Evolutionary conservation across 2,797 vertebrate species (phyloP).

Genomic region (Myotis pilosus): DNA sequence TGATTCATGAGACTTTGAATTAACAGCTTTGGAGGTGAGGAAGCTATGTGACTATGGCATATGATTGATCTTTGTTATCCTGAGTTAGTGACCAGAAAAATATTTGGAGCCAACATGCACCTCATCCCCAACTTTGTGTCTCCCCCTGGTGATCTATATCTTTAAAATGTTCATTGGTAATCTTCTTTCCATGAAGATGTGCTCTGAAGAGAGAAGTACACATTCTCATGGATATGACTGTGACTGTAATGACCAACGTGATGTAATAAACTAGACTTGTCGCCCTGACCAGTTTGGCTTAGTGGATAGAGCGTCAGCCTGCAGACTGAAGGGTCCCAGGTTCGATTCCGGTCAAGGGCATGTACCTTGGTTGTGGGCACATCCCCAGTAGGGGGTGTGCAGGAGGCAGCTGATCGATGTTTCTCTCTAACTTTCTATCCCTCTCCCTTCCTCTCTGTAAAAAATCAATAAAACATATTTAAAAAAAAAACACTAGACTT

Average conservation of each 20-base stretch:
- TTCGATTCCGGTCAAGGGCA: too few relatives aligned
- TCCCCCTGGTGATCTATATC: not conserved
- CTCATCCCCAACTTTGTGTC: not conserved
- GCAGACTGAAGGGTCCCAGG: too few relatives aligned
- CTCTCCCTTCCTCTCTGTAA: too few relatives aligned
- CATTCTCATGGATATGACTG: not conserved
- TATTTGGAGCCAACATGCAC: not conserved
- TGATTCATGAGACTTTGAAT: not conserved
- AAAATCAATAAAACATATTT: too few relatives aligned
- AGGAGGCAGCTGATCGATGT: too few relatives aligned
- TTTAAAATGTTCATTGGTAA: not conserved
- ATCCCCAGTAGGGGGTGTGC: too few relatives aligned
- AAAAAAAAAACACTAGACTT: not conserved
- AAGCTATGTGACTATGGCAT: not conserved
- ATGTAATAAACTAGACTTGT: not conserved
- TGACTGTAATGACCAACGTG: not conserved
- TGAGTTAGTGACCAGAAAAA: not conserved
- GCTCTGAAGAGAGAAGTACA: not conserved
- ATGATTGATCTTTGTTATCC: not conserved
- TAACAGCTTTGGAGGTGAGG: not conserved
- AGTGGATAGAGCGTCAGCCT: too few relatives aligned
- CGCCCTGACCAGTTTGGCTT: too few relatives aligned
- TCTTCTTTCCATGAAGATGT: not conserved
- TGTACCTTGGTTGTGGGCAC: too few relatives aligned
- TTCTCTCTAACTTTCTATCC: too few relatives aligned